Evolutionary conservation across 2,888 invertebrate genomes (phyloP), one percentile per base, ranked within the genome.

Genomic region (Tetrapedia diversipes): DNA sequence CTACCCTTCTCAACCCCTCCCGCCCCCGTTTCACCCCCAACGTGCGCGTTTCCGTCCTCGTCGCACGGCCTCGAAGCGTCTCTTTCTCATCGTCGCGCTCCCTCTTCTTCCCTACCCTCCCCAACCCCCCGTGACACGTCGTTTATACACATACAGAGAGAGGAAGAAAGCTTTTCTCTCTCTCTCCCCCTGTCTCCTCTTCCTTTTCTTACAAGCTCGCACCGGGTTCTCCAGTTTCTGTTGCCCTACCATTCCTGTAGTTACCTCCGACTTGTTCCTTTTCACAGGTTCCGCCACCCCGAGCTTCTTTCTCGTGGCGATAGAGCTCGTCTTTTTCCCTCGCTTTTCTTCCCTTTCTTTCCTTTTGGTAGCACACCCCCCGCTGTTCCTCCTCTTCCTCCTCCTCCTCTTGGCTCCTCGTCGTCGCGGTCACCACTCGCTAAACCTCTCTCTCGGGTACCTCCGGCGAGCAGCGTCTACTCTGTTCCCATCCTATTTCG

Each of bases 91-190:
- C 37, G 47, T 39, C 54, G 7, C 54, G 32, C 41, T 67, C 56
- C 10, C 68, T 67, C 51, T 47, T 47, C 59, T 22, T 49, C 57
- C n/a, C n/a, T n/a, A n/a, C n/a, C n/a, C n/a, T n/a, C n/a, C n/a
- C n/a, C n/a, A n/a, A n/a, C n/a, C n/a, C n/a, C 47, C 57, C 43
- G 22, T 49, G 51, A 22, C 66, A 19, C 43, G 57, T 78, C 61
- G 60, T 57, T 78, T 66, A 60, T 79, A 60, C 68, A 53, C 47
- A 64, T 37, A 32, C 43, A n/a, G n/a, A n/a, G n/a, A n/a, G n/a
- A n/a, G n/a, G n/a, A n/a, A n/a, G n/a, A n/a, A n/a, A n/a, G n/a
- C n/a, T n/a, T 10, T 10, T 8, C 0, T n/a, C 0, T 7, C 24
- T 1, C 6, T 0, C 6, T 14, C 7, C 16, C 7, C 10, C 1